Conservation (phyloP, 2,113 vertebrate genomes). For the Neopipo cinnamomea region DNA sequence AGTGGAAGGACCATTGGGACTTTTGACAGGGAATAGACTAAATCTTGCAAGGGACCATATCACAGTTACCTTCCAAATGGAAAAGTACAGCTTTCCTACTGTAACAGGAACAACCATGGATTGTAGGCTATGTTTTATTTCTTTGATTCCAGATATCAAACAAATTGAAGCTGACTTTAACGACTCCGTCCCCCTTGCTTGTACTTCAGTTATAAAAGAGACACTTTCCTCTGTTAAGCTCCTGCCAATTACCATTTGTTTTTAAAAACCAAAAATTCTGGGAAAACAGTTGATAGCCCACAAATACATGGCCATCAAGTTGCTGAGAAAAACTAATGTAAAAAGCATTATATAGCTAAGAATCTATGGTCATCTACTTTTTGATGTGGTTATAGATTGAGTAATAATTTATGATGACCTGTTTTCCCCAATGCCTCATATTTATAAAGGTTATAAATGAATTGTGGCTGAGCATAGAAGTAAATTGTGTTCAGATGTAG, state of each 20-base stretch:
- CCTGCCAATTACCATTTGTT: not conserved
- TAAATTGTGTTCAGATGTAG: constrained; percentile 2
- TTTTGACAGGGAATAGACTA: not conserved
- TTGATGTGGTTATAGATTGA: not conserved
- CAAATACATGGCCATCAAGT: not conserved
- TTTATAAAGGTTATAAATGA: constrained; percentile 36
- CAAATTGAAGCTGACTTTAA: constrained; percentile 5
- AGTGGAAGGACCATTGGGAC: not conserved
- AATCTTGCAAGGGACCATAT: not conserved
- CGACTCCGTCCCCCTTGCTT: not conserved
- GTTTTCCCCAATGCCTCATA: not conserved
- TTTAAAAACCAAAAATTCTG: not conserved
- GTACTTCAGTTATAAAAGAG: not conserved
- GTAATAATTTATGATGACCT: constrained; percentile 4
- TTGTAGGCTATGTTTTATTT: not conserved
- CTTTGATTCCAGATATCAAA: not conserved
- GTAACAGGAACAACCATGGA: not conserved
- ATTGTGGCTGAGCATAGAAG: not conserved
- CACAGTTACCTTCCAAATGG: constrained; percentile 1
- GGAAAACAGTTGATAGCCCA: not conserved
- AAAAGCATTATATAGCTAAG: not conserved
- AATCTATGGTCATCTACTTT: not conserved
- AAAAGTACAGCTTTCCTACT: not conserved
- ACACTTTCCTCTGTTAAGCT: not conserved
- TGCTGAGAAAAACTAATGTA: not conserved